These are phyloP conservation scores for Cremastinae sp. DNA, from an alignment of 2,888 invertebrate species.

Conservation along the genomic window DNA sequence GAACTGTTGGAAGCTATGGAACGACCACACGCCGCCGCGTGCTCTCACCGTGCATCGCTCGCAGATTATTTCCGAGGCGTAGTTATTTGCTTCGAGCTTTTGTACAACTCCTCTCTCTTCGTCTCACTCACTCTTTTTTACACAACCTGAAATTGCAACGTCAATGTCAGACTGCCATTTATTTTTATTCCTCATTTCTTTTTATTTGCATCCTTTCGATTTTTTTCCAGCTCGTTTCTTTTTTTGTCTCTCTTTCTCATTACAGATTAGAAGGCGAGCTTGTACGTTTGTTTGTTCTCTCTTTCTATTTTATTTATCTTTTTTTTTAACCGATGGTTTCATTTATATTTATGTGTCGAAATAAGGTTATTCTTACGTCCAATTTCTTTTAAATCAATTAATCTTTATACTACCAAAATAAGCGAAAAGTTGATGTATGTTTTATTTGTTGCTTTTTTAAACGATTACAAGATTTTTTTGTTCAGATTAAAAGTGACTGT, in stretches of 20 bases:
- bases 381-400: too few relatives aligned
- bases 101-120: conserved; percentile 4
- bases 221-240: neutral
- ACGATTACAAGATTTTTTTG: too few relatives aligned
- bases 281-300: neutral
- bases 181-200: conserved; percentile 25
- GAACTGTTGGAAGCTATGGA: conserved; percentile 54
- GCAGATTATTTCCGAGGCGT: conserved; percentile 55
- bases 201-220: conserved; percentile 27
- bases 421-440: too few relatives aligned
- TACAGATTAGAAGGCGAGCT: too few relatives aligned
- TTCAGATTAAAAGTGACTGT: neutral
- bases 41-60: conserved; percentile 39
- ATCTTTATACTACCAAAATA: too few relatives aligned
- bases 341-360: too few relatives aligned
- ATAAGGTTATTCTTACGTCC: too few relatives aligned
- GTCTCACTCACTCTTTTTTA: too few relatives aligned
- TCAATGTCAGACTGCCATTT: neutral
- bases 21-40: conserved; percentile 58
- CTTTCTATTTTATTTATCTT: neutral
- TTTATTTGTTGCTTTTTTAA: too few relatives aligned
- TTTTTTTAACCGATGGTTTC: too few relatives aligned
- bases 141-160: neutral
- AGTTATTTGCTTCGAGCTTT: conserved; percentile 41
- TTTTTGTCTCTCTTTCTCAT: neutral